Percentiles rank a stretch among this genome's conserved stretches.
Conservation (phyloP, 2,888 invertebrate genomes). For the Sphinx pinastri region DNA sequence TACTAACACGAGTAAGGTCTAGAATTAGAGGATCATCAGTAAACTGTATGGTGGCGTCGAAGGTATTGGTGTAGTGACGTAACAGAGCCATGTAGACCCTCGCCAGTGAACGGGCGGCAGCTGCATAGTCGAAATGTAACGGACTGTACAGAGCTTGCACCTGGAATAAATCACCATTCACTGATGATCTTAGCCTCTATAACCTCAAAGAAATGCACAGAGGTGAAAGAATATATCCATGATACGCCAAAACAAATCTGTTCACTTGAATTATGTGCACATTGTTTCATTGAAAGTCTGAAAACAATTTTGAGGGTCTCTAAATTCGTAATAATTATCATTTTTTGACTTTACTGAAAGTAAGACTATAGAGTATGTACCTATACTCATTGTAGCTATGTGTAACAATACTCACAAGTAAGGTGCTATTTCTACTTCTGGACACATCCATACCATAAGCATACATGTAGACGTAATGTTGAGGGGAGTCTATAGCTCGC, state of each 20-base stretch:
- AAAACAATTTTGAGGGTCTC: no score
- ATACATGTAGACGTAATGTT: slow-evolving; percentile 63
- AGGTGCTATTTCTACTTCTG: slow-evolving; percentile 35
- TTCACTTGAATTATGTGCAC: no score
- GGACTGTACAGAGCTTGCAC: slow-evolving; percentile 68
- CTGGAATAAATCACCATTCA: slow-evolving; percentile 38
- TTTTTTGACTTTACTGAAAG: neutral
- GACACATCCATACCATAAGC: slow-evolving; percentile 69
- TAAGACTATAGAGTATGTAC: no score
- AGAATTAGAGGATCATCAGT: slow-evolving; percentile 65
- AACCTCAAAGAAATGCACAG: no score
- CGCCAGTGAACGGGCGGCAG: slow-evolving; percentile 65
- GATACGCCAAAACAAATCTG: no score
- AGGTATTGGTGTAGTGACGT: slow-evolving; percentile 56
- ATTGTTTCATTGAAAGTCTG: no score
- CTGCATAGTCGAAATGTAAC: slow-evolving; percentile 59
- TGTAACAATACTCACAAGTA: slow-evolving; percentile 43
- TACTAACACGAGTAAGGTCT: slow-evolving; percentile 60
- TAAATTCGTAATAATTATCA: no score
- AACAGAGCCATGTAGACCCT: slow-evolving; percentile 64
- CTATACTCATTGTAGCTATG: no score
- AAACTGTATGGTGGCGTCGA: slow-evolving; percentile 64
- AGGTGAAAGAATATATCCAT: no score
- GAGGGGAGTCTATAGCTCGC: slow-evolving; percentile 70
- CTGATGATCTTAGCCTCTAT: no score